Evolutionary conservation across 2,888 invertebrate species (phyloP), one percentile per base, ranked within the genome.

Genomic region (Adineta ricciae): DNA sequence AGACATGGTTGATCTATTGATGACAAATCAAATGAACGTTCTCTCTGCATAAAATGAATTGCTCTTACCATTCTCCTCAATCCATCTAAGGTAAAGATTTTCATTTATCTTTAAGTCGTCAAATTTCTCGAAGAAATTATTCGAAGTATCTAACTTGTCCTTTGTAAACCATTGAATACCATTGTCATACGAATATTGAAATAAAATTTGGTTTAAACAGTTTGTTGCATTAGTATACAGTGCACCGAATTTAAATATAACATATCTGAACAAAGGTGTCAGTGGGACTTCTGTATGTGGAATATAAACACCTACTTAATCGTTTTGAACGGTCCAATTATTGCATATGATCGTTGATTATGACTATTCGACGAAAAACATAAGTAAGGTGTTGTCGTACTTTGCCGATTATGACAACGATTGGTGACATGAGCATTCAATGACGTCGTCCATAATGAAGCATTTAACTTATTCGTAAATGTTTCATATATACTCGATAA

Each of bases 101-200:
- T 21, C 41, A 41, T 78, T 78, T 41, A 78, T 78, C n/a, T 8
- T 41, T 41, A 78, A 78, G 41, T 78, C 24, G n/a, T 38, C 38
- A 41, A 78, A 78, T 9, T 24, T 24, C 41, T 78, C 41, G n/a
- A 32, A 41, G 3, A 78, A 14, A 78, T 21, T 41, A 78, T 41
- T 41, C 2, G 41, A 41, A 24, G 11, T n/a, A 41, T 78, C 78
- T 41, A 78, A 78, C 8, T 41, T 78, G 11, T 24, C 41, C 19
- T 41, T 78, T 41, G 78, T 78, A 78, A 41, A 14, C 78, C 78
- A 78, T 78, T 41, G 41, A 16, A 78, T 78, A 41, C 41, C 78
- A 41, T 78, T 78, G 24, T 78, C 78, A 78, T 78, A 78, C 14
- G 41, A 41, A 78, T 78, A 78, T 24, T 78, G 78, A 78, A 78